Base-by-base conservation (phyloP, 2,888 invertebrate species). In the Gymnoscelis rufifasciata region DNA sequence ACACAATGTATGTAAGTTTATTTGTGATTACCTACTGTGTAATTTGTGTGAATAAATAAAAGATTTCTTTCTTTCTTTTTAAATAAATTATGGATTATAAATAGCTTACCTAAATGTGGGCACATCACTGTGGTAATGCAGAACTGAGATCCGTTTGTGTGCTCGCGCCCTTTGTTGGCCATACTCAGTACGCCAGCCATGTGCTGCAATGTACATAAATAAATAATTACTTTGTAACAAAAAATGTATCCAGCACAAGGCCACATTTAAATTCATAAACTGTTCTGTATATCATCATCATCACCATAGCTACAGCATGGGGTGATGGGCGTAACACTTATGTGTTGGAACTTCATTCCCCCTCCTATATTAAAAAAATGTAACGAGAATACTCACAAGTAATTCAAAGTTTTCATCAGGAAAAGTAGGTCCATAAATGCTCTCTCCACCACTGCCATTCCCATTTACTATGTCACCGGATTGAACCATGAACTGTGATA, bases 91-190 rank as follows among this genome's bases (percentile, higher is more conserved):
- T n/a, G n/a, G n/a, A n/a, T n/a, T n/a, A n/a, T n/a, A n/a, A n/a
- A n/a, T n/a, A n/a, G n/a, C 15, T 4, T 42, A 49, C 49, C 49
- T 35, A 97, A 83, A 70, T 96, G 96, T 0, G 90, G 82, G 64
- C 95, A 94, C 1, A 92, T 90, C 1, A 91, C 92, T 0, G 93
- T 91, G 0, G 95, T 94, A 47, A 98, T 94, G 71, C 97, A 96
- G 84, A 99, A 99, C 82, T 99, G 99, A 0, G 98, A 98, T 56
- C 94, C 95, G 75, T 98, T 98, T 6, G 96, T 94, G 74, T 98
- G 90, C 8, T 91, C 91, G 59, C 76, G 73, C 40, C 92, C 97
- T 74, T 89, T 92, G 81, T 93, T 98, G 62, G 93, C 93, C 94
- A 94, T 94, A 62, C 94, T 94, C 0, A 95, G 83, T 0, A 91